Conservation (phyloP, 2,888 invertebrate genomes). For the Mesorhabditis sp. region DNA sequence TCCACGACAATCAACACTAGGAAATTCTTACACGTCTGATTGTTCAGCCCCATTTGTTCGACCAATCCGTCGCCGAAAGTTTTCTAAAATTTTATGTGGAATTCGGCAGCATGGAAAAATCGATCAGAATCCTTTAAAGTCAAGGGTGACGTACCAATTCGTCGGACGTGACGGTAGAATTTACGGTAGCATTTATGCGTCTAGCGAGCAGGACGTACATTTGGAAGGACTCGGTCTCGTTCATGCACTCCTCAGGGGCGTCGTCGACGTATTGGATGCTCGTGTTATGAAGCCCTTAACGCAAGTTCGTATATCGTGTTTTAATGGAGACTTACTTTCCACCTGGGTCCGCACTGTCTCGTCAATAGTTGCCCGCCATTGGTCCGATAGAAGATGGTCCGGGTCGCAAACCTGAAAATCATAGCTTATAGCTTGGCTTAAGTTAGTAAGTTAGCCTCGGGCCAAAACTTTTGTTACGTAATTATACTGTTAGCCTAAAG, state of each 20-base stretch:
- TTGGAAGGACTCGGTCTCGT: constrained; percentile 39
- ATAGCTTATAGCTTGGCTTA: too few relatives aligned
- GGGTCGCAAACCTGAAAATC: constrained; percentile 45
- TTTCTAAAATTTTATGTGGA: neutral
- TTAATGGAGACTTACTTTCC: constrained; percentile 32
- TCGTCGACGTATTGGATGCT: constrained; percentile 48
- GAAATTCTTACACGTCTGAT: constrained; percentile 4
- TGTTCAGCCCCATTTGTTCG: neutral
- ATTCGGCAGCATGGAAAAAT: neutral
- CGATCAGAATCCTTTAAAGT: neutral
- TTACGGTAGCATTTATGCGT: constrained; percentile 46
- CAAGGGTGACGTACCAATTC: constrained; percentile 41
- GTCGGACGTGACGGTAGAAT: constrained; percentile 45
- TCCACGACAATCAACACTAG: constrained; percentile 4
- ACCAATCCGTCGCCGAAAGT: neutral
- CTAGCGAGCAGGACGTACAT: constrained; percentile 54
- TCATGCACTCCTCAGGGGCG: constrained; percentile 46
- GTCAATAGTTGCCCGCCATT: constrained; percentile 51
- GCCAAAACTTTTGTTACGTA: too few relatives aligned
- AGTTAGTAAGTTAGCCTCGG: too few relatives aligned
- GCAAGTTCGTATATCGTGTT: neutral
- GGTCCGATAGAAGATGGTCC: constrained; percentile 55
- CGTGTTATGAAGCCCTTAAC: constrained; percentile 31
- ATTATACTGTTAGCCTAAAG: too few relatives aligned
- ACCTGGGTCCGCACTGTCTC: constrained; percentile 44